phyloP scores from a whole-genome alignment of 2,113 vertebrate species.

The Brienomyrus brachyistius region DNA sequence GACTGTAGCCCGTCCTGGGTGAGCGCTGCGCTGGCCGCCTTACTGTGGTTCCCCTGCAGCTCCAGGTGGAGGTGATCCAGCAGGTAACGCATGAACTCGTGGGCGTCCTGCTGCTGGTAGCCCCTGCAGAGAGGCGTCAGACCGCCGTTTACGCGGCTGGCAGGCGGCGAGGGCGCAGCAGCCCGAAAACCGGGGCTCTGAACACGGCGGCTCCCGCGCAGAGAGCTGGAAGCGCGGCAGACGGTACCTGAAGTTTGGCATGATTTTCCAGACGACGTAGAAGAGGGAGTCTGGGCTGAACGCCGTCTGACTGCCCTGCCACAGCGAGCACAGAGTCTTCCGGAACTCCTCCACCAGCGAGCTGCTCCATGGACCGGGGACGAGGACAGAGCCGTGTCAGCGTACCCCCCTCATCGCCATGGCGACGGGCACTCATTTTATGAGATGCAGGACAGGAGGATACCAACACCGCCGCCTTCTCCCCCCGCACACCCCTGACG shows the following conservation, averaged over 20 bases:
- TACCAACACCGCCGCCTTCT: neutral
- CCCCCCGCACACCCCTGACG: no score
- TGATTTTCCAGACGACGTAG: constrained; percentile 98
- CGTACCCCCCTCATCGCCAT: neutral
- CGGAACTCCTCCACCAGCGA: constrained; percentile 96
- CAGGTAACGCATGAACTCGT: constrained; percentile 97
- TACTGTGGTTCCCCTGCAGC: constrained; percentile 81
- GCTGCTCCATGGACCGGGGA: constrained; percentile 52
- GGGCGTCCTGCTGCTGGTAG: constrained; percentile 96
- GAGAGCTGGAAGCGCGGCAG: neutral
- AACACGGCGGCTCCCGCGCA: neutral
- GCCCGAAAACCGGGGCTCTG: neutral
- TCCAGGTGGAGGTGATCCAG: constrained; percentile 96
- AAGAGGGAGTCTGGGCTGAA: constrained; percentile 96
- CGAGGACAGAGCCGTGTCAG: neutral
- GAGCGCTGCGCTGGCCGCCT: constrained; percentile 64
- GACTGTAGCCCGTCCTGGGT: constrained; percentile 66
- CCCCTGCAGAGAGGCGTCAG: constrained; percentile 64
- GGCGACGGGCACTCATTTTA: neutral
- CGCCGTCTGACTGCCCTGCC: constrained; percentile 90
- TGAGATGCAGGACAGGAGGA: neutral
- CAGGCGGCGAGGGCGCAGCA: neutral
- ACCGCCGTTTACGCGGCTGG: neutral
- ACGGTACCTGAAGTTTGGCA: constrained; percentile 95
- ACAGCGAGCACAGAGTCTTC: constrained; percentile 92